Percentiles rank a stretch among this genome's conserved stretches.
These are phyloP conservation scores for Myxocyprinus asiaticus DNA, from an alignment of 2,113 vertebrate species.

Conservation along the genomic window DNA sequence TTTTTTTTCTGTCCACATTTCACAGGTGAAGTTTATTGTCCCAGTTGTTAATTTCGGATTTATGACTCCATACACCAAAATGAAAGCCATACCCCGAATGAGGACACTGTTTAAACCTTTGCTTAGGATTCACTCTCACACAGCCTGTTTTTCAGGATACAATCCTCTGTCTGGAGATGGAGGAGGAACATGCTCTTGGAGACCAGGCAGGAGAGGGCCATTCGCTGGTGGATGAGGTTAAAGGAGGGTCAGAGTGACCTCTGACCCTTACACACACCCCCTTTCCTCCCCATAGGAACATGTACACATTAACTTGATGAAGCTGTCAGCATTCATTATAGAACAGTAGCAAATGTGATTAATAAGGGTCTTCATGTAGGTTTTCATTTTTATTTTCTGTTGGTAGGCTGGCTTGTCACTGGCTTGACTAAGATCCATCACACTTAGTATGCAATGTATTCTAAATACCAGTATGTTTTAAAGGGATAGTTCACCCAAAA, in stretches of 20 bases:
- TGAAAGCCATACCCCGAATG: neutral
- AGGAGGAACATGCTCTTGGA: conserved; percentile 85
- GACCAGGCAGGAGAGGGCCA: conserved; percentile 88
- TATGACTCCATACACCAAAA: neutral
- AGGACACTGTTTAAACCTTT: neutral
- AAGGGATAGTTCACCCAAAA: no score
- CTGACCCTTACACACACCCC: conserved; percentile 50
- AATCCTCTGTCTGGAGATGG: conserved; percentile 88
- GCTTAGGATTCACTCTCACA: no score
- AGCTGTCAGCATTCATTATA: conserved; percentile 55
- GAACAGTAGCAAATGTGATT: conserved; percentile 14
- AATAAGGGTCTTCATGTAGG: neutral
- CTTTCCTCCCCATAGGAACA: conserved; percentile 3
- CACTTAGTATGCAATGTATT: no score
- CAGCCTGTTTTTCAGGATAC: conserved; percentile 76
- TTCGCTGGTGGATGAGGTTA: conserved; percentile 92
- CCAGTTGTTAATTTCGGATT: neutral
- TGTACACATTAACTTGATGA: conserved; percentile 54
- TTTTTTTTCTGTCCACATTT: neutral
- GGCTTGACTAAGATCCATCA: neutral
- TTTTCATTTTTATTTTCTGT: neutral
- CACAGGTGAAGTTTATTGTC: neutral
- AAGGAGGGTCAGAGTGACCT: conserved; percentile 65
- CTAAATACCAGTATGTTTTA: no score
- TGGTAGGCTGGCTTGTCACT: neutral